These are phyloP conservation scores for Leuctra nigra DNA, from an alignment of 2,888 invertebrate genomes.

Conservation along the genomic window DNA sequence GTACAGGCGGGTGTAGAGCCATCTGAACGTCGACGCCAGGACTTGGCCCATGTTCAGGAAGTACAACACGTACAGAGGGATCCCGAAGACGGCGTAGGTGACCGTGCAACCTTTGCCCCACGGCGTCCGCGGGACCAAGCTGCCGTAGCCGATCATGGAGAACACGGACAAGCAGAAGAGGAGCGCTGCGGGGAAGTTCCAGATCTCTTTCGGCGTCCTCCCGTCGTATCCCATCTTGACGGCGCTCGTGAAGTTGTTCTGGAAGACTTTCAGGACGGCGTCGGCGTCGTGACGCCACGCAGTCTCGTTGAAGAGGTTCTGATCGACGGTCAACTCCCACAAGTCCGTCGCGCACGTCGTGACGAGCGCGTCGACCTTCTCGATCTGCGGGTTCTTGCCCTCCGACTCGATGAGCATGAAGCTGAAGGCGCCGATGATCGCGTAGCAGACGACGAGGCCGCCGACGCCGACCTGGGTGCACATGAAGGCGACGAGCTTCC, in stretches of 20 bases:
- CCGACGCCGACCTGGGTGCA: conserved; percentile 89
- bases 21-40: conserved; percentile 72
- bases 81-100: conserved; percentile 80
- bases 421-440: conserved; percentile 75
- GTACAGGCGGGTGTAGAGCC: conserved; percentile 69
- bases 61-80: conserved; percentile 79
- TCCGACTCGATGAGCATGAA: conserved; percentile 72
- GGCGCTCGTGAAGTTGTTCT: conserved; percentile 56
- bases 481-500: conserved; percentile 85
- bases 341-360: conserved; percentile 52
- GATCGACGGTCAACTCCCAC: conserved; percentile 58
- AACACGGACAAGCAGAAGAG: conserved; percentile 86
- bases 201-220: conserved; percentile 58
- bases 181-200: conserved; percentile 81
- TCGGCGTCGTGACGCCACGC: conserved; percentile 57
- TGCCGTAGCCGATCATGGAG: conserved; percentile 90
- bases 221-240: conserved; percentile 68
- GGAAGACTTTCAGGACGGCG: conserved; percentile 56
- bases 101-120: conserved; percentile 81
- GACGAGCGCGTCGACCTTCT: conserved; percentile 47
- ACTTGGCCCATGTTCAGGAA: conserved; percentile 88
- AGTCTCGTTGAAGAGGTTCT: conserved; percentile 62
- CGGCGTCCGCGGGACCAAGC: conserved; percentile 72
- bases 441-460: conserved; percentile 78
- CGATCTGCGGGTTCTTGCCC: conserved; percentile 36